phyloP scores from a whole-genome alignment of 2,113 vertebrate genomes.

The Cyphomyrus plagiostoma region DNA sequence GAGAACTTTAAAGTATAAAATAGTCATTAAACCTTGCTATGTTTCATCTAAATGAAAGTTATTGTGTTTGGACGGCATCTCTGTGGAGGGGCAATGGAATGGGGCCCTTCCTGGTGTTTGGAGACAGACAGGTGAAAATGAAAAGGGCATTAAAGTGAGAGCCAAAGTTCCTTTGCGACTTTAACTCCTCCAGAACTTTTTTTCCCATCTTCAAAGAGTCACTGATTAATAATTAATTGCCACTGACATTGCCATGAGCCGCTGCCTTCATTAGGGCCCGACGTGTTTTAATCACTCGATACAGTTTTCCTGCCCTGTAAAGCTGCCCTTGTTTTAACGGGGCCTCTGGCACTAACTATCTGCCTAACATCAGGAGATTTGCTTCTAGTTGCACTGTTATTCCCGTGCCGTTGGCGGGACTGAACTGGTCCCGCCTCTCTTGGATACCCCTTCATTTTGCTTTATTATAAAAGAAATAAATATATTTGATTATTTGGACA shows the following conservation, averaged over 20 bases:
- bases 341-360: not conserved
- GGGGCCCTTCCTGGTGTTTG: not conserved
- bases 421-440: not conserved
- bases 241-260: not conserved
- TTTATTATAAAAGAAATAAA: not conserved
- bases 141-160: not conserved
- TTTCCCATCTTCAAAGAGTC: conserved; percentile 9
- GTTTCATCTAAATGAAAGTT: not conserved
- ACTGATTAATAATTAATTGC: conserved; percentile 17
- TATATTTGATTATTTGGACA: not conserved
- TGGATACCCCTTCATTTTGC: not conserved
- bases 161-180: not conserved
- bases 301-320: not conserved
- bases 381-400: not conserved
- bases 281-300: not conserved
- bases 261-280: not conserved
- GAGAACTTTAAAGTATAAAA: not conserved
- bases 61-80: not conserved
- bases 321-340: not conserved
- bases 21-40: not conserved
- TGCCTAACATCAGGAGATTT: not conserved
- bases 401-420: not conserved
- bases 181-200: not conserved
- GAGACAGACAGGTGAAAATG: not conserved
- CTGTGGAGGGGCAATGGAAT: not conserved